Percentiles rank a stretch among this genome's conserved stretches.
These are phyloP conservation scores for Whitmania pigra DNA, from an alignment of 1,140 invertebrate genomes.

Conservation along the genomic window DNA sequence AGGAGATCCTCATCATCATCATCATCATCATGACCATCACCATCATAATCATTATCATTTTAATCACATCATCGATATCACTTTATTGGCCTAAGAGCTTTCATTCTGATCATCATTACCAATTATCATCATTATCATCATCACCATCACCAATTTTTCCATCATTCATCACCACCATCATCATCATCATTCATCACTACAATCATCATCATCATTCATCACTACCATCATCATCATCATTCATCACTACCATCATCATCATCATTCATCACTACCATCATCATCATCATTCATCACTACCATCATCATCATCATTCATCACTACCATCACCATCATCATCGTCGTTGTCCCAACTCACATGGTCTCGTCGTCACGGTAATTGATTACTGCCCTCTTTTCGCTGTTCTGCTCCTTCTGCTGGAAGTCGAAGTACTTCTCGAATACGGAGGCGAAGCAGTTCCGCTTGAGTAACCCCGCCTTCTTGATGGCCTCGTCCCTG, in stretches of 20 bases:
- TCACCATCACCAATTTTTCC: too few relatives aligned
- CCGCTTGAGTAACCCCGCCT: conserved; percentile 84
- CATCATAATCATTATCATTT: conserved; percentile 52
- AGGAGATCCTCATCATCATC: too few relatives aligned
- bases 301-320: background rate
- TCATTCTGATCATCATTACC: background rate
- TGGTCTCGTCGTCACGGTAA: conserved; percentile 95
- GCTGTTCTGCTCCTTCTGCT: conserved; percentile 76
- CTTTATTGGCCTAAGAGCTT: too few relatives aligned
- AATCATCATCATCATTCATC: background rate
- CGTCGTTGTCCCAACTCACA: conserved; percentile 54
- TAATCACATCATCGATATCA: background rate
- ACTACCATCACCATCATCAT: background rate
- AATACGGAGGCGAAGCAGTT: conserved; percentile 99
- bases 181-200: too few relatives aligned
- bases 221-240: background rate
- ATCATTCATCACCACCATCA: too few relatives aligned
- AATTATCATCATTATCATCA: too few relatives aligned
- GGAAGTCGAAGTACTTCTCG: conserved; percentile 97
- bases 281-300: too few relatives aligned
- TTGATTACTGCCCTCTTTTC: conserved; percentile 92
- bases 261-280: too few relatives aligned
- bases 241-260: too few relatives aligned
- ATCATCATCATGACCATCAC: background rate
- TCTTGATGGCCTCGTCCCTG: conserved; percentile 74